Evolutionary conservation across 2,113 vertebrate species (phyloP), one percentile per base, ranked within the genome.

Genomic region (Seriola quinqueradiata): DNA sequence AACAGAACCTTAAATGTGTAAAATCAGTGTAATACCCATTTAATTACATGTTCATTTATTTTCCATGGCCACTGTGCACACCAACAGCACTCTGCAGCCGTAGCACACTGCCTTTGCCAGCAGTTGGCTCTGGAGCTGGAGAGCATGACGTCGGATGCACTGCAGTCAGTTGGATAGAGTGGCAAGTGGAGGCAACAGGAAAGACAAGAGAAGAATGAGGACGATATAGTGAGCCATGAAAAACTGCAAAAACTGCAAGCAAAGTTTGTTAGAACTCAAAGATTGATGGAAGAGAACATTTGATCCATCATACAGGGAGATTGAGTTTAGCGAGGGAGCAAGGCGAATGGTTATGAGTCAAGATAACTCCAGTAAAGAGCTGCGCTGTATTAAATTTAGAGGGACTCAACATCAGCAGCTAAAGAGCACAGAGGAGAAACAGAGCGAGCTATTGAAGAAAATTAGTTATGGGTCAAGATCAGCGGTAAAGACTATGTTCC

Each of bases 381-480:
- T n/a, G n/a, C 2, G 54, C 61, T 57, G 44, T 54, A 60, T 61
- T 81, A 48, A 67, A 57, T 74, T 21, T 32, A 32, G 9, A 58
- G 32, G 13, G 42, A 66, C 73, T 42, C 11, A 10, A 21, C 14
- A 70, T 50, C 64, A 57, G 77, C 46, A 55, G 63, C 28, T 34
- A 11, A 52, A 63, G 55, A 66, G 54, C 46, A 63, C 7, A 13
- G 8, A 1, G 46, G 54, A 57, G 57, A 34, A 65, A 67, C 57
- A 50, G n/a, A 74, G 59, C 0, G 5, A 74, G 61, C 16, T 54
- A 38, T 80, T 64, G 21, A 70, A 52, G 68, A 60, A 68, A 84
- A 79, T 75, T 50, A 48, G 70, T 68, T 65, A 55, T 64, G 55
- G 66, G 60, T 77, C 68, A 77, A 46, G 77, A 75, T 75, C 19